These are phyloP conservation scores for Turnix velox DNA, from an alignment of 2,113 vertebrate species.

Conservation along the genomic window DNA sequence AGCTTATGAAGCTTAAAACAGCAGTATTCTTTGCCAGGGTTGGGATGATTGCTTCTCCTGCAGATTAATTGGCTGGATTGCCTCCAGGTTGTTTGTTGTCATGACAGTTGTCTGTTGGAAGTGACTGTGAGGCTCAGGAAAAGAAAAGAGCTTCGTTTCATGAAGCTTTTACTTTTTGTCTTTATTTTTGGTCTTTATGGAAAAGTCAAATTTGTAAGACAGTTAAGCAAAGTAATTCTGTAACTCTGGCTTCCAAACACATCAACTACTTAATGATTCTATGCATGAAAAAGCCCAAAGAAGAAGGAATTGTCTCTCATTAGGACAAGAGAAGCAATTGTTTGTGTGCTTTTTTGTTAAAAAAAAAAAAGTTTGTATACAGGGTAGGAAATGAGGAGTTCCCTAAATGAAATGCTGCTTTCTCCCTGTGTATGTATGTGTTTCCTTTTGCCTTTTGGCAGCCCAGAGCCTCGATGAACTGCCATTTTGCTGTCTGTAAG, in stretches of 20 bases:
- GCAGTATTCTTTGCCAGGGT: neutral
- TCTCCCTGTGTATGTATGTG: too few species aligned
- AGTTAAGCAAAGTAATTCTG: neutral
- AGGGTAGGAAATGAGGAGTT: neutral
- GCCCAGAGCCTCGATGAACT: neutral
- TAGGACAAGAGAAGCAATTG: neutral
- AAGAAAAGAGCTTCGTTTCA: constrained; percentile 41
- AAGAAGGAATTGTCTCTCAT: neutral
- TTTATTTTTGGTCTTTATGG: neutral
- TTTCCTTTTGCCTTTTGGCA: neutral
- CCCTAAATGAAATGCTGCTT: neutral
- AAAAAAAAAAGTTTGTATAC: neutral
- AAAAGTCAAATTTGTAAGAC: neutral
- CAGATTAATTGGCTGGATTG: constrained; percentile 47
- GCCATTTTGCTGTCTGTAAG: neutral
- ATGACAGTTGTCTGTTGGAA: constrained; percentile 54
- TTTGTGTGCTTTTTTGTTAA: neutral
- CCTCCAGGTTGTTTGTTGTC: constrained; percentile 59
- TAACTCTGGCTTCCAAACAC: neutral
- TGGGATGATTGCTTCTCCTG: constrained; percentile 6
- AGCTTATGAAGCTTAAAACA: constrained; percentile 3
- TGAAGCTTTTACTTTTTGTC: neutral
- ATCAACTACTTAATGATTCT: neutral
- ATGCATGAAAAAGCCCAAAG: neutral
- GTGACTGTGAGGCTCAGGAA: neutral